Evolutionary conservation across 2,888 invertebrate genomes (phyloP).

Genomic region (Cremastinae sp.): DNA sequence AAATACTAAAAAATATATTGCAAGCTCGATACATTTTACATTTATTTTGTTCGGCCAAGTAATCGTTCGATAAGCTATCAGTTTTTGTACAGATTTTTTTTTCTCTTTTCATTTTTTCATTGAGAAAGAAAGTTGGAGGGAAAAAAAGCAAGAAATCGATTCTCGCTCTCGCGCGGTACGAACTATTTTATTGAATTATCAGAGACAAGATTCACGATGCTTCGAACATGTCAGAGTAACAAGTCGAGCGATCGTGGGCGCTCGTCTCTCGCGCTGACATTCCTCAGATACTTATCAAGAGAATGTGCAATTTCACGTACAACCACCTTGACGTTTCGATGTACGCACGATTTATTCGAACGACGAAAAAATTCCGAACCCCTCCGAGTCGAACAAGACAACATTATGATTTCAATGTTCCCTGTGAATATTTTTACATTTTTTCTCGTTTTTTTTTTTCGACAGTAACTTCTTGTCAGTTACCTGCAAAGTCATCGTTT

Average conservation of each 20-base stretch:
- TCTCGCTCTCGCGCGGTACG: slow-evolving; percentile 7
- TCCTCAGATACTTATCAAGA: slow-evolving; percentile 54
- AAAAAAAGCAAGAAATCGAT: slow-evolving; percentile 20
- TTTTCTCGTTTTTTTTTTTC: slow-evolving; percentile 2
- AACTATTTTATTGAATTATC: slow-evolving; percentile 58
- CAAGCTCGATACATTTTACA: slow-evolving; percentile 12
- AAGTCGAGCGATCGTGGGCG: slow-evolving; percentile 47
- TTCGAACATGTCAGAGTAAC: slow-evolving; percentile 25
- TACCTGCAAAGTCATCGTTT: slow-evolving; percentile 62
- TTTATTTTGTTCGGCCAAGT: slow-evolving; percentile 19
- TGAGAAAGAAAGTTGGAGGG: neutral
- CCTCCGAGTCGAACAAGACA: slow-evolving; percentile 39
- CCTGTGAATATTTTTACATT: slow-evolving; percentile 19
- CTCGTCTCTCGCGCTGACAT: slow-evolving; percentile 46
- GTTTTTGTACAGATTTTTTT: neutral
- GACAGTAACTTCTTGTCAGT: slow-evolving; percentile 34
- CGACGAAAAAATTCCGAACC: slow-evolving; percentile 28
- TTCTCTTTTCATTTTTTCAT: neutral
- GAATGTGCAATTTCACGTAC: slow-evolving; percentile 57
- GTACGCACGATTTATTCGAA: slow-evolving; percentile 24
- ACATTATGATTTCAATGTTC: slow-evolving; percentile 55
- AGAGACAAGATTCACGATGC: slow-evolving; percentile 47
- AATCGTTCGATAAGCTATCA: slow-evolving; percentile 21
- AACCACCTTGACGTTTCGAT: slow-evolving; percentile 45
- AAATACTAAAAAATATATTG: neutral